These are phyloP conservation scores for Frankliniella intonsa DNA, from an alignment of 2,888 invertebrate species.

Conservation along the genomic window DNA sequence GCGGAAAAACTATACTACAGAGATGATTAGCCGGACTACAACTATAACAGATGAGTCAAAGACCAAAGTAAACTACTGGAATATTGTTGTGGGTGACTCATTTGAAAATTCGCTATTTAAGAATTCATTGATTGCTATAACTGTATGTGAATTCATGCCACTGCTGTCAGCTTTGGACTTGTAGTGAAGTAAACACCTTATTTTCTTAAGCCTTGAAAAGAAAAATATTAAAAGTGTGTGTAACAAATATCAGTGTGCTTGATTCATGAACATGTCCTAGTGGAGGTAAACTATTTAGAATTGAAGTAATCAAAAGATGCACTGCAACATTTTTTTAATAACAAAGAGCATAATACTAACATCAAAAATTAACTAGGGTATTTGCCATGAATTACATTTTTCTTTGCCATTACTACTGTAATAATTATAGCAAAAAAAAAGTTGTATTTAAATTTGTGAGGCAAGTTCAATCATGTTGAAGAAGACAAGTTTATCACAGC, in stretches of 20 bases:
- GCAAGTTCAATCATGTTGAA: no score
- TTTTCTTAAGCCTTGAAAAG: background rate
- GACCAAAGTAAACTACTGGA: background rate
- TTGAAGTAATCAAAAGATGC: background rate
- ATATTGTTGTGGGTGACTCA: background rate
- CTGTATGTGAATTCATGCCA: background rate
- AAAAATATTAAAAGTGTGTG: background rate
- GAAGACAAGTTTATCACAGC: no score
- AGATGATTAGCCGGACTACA: no score
- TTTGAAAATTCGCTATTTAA: background rate
- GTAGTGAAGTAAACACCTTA: background rate
- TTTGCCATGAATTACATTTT: no score
- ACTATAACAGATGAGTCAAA: background rate
- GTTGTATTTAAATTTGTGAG: no score
- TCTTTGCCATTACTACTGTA: no score
- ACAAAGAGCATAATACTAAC: background rate
- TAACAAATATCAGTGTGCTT: background rate
- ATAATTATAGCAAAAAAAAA: no score
- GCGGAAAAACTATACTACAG: background rate
- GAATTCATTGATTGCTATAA: background rate
- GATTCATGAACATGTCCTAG: background rate
- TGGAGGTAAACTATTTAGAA: background rate
- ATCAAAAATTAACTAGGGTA: background rate
- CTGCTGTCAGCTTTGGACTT: background rate
- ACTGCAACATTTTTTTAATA: background rate